Base-by-base conservation (phyloP, 2,888 invertebrate genomes). In the Idaea dimidiata region DNA sequence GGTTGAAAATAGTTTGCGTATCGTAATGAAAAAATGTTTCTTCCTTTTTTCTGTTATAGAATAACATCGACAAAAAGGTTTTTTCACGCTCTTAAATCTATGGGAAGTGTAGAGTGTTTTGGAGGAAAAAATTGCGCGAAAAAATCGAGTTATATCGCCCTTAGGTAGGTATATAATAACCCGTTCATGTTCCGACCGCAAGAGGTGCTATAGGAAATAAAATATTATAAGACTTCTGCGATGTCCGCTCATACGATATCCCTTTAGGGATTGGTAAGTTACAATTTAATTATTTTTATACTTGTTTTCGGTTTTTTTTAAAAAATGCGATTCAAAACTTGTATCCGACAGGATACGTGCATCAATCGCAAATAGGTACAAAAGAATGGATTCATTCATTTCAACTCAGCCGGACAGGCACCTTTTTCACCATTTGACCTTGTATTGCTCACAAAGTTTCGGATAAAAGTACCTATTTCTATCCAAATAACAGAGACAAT, bases 171-270 rank as follows among this genome's bases (percentile, higher is more conserved):
- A 68, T 69, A 71, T 73, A 70, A 73, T 72, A 73, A 66, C 72
- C 73, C 72, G 70, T 72, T 70, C 70, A 70, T 70, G 66, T 61
- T 69, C 67, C 62, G 61, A 71, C 73, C 73, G 65, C 72, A 72
- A 71, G 68, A 73, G 71, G 71, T 72, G 73, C 68, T 73, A 73
- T 69, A 70, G 68, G 69, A 72, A 72, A 74, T 74, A 74, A 74
- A 74, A 73, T 74, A 73, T 68, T 66, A 66, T 67, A 69, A 67
- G 69, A 68, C 61, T 63, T 65, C 66, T 66, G 64, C 66, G 66
- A 62, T 68, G 67, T 67, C 70, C 67, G 67, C 56, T 68, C 66
- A 57, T 66, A 67, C 68, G 67, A 68, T 70, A 70, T 68, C 68
- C 66, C 57, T 16, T 1, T 70, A 72, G 68, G 43, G 71, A 58